Evolutionary conservation across 2,888 invertebrate genomes (phyloP).

Genomic region (Agelastica alni): DNA sequence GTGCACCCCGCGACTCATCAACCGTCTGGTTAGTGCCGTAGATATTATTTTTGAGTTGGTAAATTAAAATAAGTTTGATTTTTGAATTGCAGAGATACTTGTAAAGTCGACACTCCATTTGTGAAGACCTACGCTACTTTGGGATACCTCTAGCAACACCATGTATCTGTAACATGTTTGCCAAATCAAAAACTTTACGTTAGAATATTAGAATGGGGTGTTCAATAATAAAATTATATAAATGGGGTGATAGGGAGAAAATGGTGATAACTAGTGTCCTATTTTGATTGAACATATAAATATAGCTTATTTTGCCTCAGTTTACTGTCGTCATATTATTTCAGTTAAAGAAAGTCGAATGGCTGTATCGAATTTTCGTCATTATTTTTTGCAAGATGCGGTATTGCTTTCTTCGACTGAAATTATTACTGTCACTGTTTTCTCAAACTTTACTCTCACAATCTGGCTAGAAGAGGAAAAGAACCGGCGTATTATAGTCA

Average conservation of each 20-base stretch:
- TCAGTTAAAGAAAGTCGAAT: too few relatives aligned
- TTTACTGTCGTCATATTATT: not conserved
- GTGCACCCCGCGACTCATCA: too few relatives aligned
- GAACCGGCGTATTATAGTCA: constrained; percentile 9
- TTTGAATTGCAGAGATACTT: constrained; percentile 81
- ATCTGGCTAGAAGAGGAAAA: not conserved
- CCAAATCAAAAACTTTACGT: constrained; percentile 14
- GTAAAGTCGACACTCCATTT: constrained; percentile 86
- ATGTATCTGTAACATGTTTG: constrained; percentile 1
- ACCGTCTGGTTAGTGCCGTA: too few relatives aligned
- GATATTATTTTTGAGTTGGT: too few relatives aligned
- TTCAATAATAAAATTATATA: not conserved
- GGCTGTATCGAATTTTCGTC: not conserved
- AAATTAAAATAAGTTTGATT: too few relatives aligned
- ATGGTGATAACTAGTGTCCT: constrained; percentile 10
- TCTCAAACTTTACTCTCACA: not conserved
- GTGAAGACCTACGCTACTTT: constrained; percentile 93
- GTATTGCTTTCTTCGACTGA: too few relatives aligned
- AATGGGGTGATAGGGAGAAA: constrained; percentile 3
- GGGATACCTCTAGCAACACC: constrained; percentile 80
- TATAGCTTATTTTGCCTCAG: not conserved
- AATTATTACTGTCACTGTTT: not conserved
- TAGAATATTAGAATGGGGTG: constrained; percentile 7
- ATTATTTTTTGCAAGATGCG: too few relatives aligned
- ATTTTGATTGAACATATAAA: too few relatives aligned